These are phyloP conservation scores for Frieseomelitta varia DNA, from an alignment of 1,140 invertebrate species.

Conservation along the genomic window DNA sequence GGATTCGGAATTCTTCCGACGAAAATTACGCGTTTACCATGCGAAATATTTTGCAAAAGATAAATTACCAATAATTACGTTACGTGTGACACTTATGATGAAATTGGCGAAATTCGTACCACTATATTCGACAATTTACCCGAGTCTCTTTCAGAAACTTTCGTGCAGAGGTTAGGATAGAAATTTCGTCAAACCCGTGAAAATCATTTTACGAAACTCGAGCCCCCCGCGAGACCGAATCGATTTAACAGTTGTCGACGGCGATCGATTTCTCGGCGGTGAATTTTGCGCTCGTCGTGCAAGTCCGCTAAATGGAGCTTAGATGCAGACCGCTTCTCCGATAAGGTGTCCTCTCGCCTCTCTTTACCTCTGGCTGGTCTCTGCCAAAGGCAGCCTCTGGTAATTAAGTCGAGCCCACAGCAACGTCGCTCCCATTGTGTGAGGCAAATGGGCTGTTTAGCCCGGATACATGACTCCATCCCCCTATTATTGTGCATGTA, in stretches of 20 bases:
- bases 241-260: neutral
- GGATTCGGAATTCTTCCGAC: too few relatives aligned
- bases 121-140: too few relatives aligned
- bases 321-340: constrained; percentile 35
- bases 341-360: constrained; percentile 40
- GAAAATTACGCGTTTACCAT: too few relatives aligned
- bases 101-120: too few relatives aligned
- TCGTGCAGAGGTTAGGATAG: too few relatives aligned
- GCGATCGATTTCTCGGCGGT: constrained; percentile 34
- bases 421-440: constrained; percentile 67
- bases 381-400: constrained; percentile 64
- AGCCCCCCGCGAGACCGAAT: neutral
- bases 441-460: constrained; percentile 74
- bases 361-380: constrained; percentile 1
- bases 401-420: constrained; percentile 73
- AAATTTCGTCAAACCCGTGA: too few relatives aligned
- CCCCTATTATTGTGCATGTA: constrained; percentile 71
- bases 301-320: constrained; percentile 53
- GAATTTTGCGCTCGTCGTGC: constrained; percentile 62
- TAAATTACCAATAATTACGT: neutral
- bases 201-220: neutral
- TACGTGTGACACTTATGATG: neutral
- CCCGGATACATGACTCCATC: constrained; percentile 66
- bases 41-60: too few relatives aligned
- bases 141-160: neutral